phyloP scores from a whole-genome alignment of 2,113 vertebrate genomes.

The Otus sunia region DNA sequence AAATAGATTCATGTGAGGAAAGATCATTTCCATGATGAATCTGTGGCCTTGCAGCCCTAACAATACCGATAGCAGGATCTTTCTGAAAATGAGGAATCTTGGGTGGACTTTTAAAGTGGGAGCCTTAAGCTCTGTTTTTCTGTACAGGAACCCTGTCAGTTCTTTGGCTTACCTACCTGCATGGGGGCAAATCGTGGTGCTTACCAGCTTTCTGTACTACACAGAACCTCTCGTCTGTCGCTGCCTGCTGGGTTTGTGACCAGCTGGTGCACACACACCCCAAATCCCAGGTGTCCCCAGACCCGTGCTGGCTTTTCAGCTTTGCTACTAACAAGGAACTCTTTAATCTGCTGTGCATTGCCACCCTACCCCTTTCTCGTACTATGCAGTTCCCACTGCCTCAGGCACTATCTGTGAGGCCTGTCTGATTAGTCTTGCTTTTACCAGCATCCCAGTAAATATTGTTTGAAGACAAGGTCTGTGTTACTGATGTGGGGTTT shows the following conservation, averaged over 20 bases:
- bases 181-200: not conserved
- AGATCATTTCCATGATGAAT: not conserved
- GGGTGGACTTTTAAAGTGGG: not conserved
- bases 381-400: not conserved
- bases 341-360: not conserved
- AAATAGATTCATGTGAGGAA: not conserved
- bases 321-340: not conserved
- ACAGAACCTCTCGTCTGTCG: too few relatives aligned
- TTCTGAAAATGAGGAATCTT: not conserved
- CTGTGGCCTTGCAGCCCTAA: not conserved
- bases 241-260: not conserved
- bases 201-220: not conserved
- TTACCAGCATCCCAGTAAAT: not conserved
- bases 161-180: not conserved
- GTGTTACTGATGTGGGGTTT: not conserved
- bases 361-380: not conserved
- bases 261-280: not conserved
- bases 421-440: not conserved
- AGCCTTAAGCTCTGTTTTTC: not conserved
- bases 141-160: not conserved
- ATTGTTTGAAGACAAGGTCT: not conserved
- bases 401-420: not conserved
- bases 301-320: not conserved
- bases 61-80: too few relatives aligned
- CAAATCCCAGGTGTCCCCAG: not conserved